phyloP scores from a whole-genome alignment of 2,113 vertebrate species.

The Andinoacara biseriatus region DNA sequence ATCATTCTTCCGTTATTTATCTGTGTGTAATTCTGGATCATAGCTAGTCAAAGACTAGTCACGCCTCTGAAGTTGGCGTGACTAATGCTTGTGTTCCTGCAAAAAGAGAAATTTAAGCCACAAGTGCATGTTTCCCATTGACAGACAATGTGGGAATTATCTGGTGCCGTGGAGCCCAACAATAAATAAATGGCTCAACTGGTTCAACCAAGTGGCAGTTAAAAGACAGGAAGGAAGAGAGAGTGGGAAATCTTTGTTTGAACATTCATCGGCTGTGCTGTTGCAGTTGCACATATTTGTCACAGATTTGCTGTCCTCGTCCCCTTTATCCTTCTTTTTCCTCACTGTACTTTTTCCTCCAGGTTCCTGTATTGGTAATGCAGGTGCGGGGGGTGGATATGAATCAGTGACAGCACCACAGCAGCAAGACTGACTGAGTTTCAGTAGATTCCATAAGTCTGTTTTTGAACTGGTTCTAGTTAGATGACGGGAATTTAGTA shows the following conservation, averaged over 20 bases:
- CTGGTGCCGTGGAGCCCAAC: background rate
- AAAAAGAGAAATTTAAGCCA: conserved; percentile 27
- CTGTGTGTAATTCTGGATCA: background rate
- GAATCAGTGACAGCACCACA: conserved; percentile 30
- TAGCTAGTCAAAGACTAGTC: conserved; percentile 13
- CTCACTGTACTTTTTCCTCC: background rate
- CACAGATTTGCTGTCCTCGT: conserved; percentile 17
- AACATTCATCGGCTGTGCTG: background rate
- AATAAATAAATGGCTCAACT: conserved; percentile 25
- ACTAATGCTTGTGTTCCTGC: conserved; percentile 22
- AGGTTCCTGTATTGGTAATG: background rate
- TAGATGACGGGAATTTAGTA: background rate
- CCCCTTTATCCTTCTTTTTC: background rate
- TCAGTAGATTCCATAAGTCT: conserved; percentile 25
- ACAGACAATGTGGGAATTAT: conserved; percentile 35
- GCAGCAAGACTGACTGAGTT: conserved; percentile 27
- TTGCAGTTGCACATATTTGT: conserved; percentile 7
- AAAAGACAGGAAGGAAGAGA: conserved; percentile 1
- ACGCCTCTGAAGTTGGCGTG: background rate
- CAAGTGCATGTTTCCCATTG: conserved; percentile 29
- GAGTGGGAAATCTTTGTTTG: conserved; percentile 14
- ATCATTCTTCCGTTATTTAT: conserved; percentile 12
- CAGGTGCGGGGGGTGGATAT: conserved; percentile 21
- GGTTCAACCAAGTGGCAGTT: conserved; percentile 28
- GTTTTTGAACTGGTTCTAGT: conserved; percentile 11